Percentiles rank a stretch among this genome's conserved stretches.
Conservation (phyloP, 2,797 vertebrate species). For the Cirrhinus mrigala region DNA sequence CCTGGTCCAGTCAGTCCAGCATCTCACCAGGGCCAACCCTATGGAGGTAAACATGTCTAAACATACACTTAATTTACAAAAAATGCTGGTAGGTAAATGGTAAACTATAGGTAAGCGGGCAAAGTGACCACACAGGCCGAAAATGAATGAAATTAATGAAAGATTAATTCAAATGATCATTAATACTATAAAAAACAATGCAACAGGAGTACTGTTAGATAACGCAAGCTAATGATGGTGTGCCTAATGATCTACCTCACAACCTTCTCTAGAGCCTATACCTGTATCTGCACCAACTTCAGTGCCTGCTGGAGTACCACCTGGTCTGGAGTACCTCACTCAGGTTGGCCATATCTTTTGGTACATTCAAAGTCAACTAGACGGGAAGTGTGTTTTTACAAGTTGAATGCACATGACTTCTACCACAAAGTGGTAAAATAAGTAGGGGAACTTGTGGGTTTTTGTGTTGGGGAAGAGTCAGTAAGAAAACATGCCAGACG, state of each 20-base stretch:
- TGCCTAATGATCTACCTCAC: slow-evolving; percentile 31
- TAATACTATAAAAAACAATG: not conserved
- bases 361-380: not conserved
- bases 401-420: not conserved
- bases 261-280: slow-evolving; percentile 39
- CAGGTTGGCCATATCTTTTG: slow-evolving; percentile 75
- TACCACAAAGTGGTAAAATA: not conserved
- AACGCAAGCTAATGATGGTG: not conserved
- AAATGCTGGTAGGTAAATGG: not conserved
- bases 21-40: slow-evolving; percentile 55
- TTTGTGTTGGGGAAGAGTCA: not conserved
- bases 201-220: not conserved
- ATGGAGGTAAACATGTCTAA: slow-evolving; percentile 57
- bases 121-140: not conserved
- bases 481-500: not conserved
- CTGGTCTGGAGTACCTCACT: slow-evolving; percentile 86
- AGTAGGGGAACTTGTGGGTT: not conserved
- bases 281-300: slow-evolving; percentile 17
- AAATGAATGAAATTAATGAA: not conserved
- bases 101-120: not conserved
- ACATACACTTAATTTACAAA: not conserved
- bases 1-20: slow-evolving; percentile 67
- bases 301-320: slow-evolving; percentile 77
- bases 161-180: not conserved
- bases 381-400: not conserved